Percentiles rank a stretch among this genome's conserved stretches.
Evolutionary conservation across 1,140 invertebrate genomes (phyloP).

Genomic region (Cephus cinctus): DNA sequence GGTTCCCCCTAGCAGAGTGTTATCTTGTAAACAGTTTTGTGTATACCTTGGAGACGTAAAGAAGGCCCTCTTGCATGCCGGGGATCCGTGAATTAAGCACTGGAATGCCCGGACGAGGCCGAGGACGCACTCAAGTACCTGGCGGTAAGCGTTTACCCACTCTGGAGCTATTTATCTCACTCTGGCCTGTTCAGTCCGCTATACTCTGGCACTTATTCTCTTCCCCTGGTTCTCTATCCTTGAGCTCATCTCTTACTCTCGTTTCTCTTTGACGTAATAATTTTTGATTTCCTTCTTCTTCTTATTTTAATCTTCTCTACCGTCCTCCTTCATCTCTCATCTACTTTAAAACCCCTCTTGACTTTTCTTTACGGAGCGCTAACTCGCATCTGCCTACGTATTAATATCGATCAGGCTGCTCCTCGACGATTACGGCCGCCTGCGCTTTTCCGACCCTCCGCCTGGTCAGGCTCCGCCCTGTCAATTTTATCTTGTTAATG

Average conservation of each 20-base stretch:
- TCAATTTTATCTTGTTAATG: conserved; percentile 31
- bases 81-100: not conserved
- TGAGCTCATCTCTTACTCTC: no score
- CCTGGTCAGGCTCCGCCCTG: conserved; percentile 18
- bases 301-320: no score
- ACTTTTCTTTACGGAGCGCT: not conserved
- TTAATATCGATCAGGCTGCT: conserved; percentile 7
- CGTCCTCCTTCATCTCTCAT: no score
- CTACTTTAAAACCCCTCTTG: no score
- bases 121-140: conserved; percentile 20
- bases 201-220: no score
- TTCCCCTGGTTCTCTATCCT: no score
- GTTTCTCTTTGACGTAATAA: no score
- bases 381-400: not conserved
- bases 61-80: conserved; percentile 18
- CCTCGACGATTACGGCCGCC: not conserved
- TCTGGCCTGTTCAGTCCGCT: no score
- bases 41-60: conserved; percentile 10
- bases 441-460: not conserved
- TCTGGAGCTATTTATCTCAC: no score
- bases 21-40: conserved; percentile 3
- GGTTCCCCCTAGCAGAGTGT: conserved; percentile 11
- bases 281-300: no score
- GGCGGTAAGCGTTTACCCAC: conserved; percentile 26
- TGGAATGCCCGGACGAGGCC: conserved; percentile 9